Base-by-base conservation (phyloP, 2,113 vertebrate species). In the Salminus brasiliensis region DNA sequence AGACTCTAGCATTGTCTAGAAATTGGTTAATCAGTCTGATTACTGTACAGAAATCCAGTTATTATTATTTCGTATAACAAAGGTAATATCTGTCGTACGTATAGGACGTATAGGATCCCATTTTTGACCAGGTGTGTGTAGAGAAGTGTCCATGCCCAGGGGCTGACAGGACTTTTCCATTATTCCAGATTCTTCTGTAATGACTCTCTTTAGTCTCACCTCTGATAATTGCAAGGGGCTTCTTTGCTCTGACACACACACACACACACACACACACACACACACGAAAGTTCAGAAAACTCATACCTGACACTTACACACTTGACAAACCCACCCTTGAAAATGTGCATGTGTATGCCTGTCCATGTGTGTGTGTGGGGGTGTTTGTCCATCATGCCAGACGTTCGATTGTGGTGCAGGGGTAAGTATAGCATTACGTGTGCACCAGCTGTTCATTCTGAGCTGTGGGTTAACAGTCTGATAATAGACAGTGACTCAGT, bases 151-250 rank as follows among this genome's bases (percentile, higher is more conserved):
- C 52, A 36, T 60, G 76, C 79, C 73, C 72, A 62, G 43, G 49
- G 83, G 36, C 49, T 74, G 65, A 72, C 29, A 27, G 66, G 76
- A 72, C 23, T 21, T 57, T 84, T 66, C 41, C 60, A 75, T 84
- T 75, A 59, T 72, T 79, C 80, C 71, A 79, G 79, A 81, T 84
- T 84, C 83, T 70, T 81, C 72, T 23, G 59, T 81, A 84, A 84
- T 78, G 49, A 78, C 57, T 81, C 59, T 15, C 16, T 34, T 32
- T 27, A 18, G 47, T 76, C 47, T 76, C 59, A 32, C 71, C 72
- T 79, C 52, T 66, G 30, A 59, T 81, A 84, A 84, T 81, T 71
- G 72, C 57, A 34, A 83, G 29, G 71, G 76, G 62, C 59, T 34
- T 67, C 71, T 81, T 81, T 72, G 77, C 70, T 75, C 68, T 76